These are phyloP conservation scores for Rhabditophanes sp. DNA, from an alignment of 2,888 invertebrate species.

Conservation along the genomic window DNA sequence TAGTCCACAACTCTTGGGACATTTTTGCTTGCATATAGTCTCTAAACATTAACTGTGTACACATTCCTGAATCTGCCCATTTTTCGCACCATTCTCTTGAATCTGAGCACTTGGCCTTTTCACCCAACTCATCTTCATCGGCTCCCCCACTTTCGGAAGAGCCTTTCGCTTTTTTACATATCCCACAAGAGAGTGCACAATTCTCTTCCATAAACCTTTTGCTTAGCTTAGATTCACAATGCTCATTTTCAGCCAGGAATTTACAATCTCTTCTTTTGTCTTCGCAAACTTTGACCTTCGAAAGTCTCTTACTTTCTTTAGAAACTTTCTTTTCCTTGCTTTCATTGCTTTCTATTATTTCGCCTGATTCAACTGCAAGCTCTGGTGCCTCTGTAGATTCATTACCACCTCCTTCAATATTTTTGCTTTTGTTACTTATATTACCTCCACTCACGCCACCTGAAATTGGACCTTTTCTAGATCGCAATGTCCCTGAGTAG, in stretches of 20 bases:
- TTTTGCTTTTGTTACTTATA: too few species aligned
- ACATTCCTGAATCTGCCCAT: conserved; percentile 40
- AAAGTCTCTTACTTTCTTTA: too few species aligned
- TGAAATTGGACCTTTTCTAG: too few species aligned
- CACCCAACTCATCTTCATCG: conserved; percentile 4
- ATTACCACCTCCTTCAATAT: too few species aligned
- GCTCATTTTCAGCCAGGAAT: conserved; percentile 31
- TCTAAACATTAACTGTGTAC: conserved; percentile 26
- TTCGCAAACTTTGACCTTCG: conserved; percentile 11
- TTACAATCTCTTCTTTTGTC: conserved; percentile 30
- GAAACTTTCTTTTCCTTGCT: too few species aligned
- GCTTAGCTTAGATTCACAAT: conserved; percentile 31
- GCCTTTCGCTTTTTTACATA: too few species aligned
- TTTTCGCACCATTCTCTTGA: conserved; percentile 31
- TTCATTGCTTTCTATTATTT: too few species aligned
- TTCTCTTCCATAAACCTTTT: conserved; percentile 35
- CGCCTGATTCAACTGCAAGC: conserved; percentile 4
- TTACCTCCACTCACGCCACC: too few species aligned
- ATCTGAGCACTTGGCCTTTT: conserved; percentile 11
- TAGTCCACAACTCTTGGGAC: conserved; percentile 25
- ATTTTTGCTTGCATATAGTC: conserved; percentile 36
- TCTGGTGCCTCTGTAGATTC: conserved; percentile 3
- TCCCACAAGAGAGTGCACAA: too few species aligned
- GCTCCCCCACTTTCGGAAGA: conserved; percentile 24
- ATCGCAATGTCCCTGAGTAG: too few species aligned